Evolutionary conservation across 2,888 invertebrate species (phyloP).

Genomic region (Latrodectus elegans): DNA sequence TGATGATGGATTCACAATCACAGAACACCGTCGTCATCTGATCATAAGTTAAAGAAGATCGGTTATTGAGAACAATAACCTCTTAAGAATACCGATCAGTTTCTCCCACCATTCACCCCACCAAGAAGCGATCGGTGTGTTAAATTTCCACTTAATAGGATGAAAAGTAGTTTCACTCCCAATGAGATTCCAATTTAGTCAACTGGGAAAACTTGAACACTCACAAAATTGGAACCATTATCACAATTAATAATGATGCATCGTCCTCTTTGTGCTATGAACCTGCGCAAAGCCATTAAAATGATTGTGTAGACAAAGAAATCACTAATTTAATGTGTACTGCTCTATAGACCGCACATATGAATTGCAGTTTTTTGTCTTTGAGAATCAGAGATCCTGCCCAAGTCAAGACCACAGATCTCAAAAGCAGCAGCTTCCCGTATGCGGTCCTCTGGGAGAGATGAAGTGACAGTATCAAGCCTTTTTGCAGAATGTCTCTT

Average conservation of each 20-base stretch:
- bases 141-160: neutral
- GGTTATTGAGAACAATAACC: too few species aligned
- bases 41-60: conserved; percentile 16
- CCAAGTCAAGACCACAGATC: too few species aligned
- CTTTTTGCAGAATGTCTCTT: too few species aligned
- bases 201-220: conserved; percentile 6
- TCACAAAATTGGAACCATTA: neutral
- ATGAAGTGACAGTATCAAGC: too few species aligned
- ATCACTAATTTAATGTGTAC: too few species aligned
- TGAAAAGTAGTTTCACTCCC: conserved; percentile 6
- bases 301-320: too few species aligned
- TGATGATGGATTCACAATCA: too few species aligned
- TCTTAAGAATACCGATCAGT: neutral
- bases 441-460: too few species aligned
- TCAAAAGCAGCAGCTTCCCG: too few species aligned
- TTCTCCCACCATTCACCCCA: too few species aligned
- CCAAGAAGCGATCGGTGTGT: conserved; percentile 1
- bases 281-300: neutral
- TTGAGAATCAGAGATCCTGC: neutral
- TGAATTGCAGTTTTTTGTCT: neutral
- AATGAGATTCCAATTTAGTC: conserved; percentile 7
- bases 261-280: neutral
- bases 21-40: neutral
- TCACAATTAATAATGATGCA: conserved; percentile 3
- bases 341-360: neutral